Evolutionary conservation across 2,113 vertebrate species (phyloP).

Genomic region (Beaufortia kweichowensis): DNA sequence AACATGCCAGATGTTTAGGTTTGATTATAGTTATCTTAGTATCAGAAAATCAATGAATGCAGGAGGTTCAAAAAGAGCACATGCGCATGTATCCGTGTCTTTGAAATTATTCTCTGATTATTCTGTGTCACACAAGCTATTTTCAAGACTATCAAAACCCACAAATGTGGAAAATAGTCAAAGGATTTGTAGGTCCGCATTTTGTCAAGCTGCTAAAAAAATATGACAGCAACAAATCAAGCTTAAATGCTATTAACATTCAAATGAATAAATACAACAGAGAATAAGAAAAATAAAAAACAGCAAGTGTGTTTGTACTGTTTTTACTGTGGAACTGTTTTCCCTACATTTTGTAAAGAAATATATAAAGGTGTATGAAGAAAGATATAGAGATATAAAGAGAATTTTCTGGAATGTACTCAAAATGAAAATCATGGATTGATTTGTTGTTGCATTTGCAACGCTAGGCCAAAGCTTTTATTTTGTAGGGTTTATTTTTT

Average conservation of each 20-base stretch:
- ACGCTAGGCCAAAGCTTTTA: no score
- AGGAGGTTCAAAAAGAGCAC: constrained; percentile 2
- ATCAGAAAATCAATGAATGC: constrained; percentile 40
- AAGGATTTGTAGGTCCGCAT: background rate
- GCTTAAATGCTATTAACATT: constrained; percentile 2
- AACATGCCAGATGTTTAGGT: constrained; percentile 30
- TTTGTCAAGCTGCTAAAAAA: background rate
- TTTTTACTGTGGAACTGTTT: no score
- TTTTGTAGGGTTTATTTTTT: no score
- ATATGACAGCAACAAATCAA: background rate
- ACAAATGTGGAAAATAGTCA: constrained; percentile 32
- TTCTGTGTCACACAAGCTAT: constrained; percentile 2
- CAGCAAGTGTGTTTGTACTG: no score
- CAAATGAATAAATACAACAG: background rate
- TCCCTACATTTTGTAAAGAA: no score
- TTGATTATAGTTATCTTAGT: constrained; percentile 52
- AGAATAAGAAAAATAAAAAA: no score
- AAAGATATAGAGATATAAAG: no score
- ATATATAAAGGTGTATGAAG: no score
- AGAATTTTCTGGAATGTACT: no score
- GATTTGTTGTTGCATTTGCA: no score
- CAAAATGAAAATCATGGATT: no score
- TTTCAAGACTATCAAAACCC: constrained; percentile 15
- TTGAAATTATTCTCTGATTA: constrained; percentile 1
- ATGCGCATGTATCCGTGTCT: no score